Evolutionary conservation across 2,797 vertebrate species (phyloP).

Genomic region (Muscicapa striata): DNA sequence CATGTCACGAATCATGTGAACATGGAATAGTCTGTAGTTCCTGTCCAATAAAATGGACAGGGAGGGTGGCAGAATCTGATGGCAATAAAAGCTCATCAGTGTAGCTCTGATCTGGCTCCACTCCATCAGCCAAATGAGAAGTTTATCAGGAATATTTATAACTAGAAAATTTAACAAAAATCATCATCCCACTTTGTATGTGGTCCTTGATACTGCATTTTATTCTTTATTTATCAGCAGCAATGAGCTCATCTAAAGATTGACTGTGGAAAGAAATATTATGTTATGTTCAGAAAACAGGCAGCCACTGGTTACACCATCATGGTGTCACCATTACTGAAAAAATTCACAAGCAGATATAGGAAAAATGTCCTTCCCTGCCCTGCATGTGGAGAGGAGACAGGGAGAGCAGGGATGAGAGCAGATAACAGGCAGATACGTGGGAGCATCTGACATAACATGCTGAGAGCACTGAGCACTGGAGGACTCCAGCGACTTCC

Average conservation of each 20-base stretch:
- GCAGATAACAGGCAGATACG: background rate
- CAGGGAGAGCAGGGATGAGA: background rate
- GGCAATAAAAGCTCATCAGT: background rate
- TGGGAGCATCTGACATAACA: background rate
- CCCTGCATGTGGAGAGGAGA: background rate
- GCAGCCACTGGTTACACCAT: background rate
- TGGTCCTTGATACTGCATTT: background rate
- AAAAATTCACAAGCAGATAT: background rate
- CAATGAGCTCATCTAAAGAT: background rate
- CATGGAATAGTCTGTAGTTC: background rate
- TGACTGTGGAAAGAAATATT: background rate
- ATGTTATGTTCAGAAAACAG: background rate
- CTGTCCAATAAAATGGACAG: background rate
- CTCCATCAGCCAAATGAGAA: background rate
- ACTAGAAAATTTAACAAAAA: background rate
- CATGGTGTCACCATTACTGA: background rate
- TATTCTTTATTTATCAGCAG: background rate
- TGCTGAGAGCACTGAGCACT: background rate
- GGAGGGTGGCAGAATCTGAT: background rate
- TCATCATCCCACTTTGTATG: background rate
- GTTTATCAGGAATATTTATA: background rate
- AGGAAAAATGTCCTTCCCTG: background rate
- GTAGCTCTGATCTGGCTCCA: background rate
- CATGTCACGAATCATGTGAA: background rate
- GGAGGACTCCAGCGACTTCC: background rate